Conservation (phyloP, 2,888 invertebrate species). For the Hyalella azteca region DNA sequence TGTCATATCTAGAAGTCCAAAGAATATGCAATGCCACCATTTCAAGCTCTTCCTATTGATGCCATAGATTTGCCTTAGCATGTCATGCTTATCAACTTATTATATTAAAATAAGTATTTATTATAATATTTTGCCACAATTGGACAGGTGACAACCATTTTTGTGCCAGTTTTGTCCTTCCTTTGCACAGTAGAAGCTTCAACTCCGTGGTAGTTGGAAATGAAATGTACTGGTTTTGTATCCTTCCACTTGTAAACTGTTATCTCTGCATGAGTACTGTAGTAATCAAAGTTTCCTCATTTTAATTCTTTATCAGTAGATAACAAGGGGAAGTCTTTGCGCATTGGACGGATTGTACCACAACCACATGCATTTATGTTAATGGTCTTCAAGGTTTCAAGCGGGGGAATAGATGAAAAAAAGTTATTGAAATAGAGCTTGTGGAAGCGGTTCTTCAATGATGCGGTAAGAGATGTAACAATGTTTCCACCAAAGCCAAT, state of each 20-base stretch:
- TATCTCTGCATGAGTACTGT: conserved; percentile 58
- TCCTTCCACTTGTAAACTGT: conserved; percentile 60
- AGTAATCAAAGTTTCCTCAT: conserved; percentile 59
- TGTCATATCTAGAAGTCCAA: conserved; percentile 60
- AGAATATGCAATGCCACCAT: conserved; percentile 61
- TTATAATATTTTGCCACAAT: conserved; percentile 60
- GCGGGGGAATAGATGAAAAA: conserved; percentile 59
- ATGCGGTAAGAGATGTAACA: conserved; percentile 57
- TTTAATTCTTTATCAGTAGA: conserved; percentile 58
- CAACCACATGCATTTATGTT: conserved; percentile 57
- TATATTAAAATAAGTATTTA: conserved; percentile 61
- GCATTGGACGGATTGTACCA: conserved; percentile 58
- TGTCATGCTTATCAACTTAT: conserved; percentile 61
- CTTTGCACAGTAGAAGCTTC: conserved; percentile 55
- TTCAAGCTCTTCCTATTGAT: conserved; percentile 61
- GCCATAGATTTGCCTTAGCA: conserved; percentile 60
- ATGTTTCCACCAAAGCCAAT: conserved; percentile 35
- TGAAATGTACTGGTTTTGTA: conserved; percentile 60
- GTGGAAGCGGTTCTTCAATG: conserved; percentile 59
- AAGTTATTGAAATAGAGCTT: conserved; percentile 61
- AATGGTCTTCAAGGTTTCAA: conserved; percentile 58
- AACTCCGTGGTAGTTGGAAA: conserved; percentile 60
- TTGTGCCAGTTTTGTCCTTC: conserved; percentile 59
- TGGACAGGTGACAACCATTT: conserved; percentile 59
- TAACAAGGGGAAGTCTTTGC: conserved; percentile 58